Evolutionary conservation across 1,140 invertebrate species (phyloP), one percentile per base, ranked within the genome.

Genomic region (Xylocopa sonorina): DNA sequence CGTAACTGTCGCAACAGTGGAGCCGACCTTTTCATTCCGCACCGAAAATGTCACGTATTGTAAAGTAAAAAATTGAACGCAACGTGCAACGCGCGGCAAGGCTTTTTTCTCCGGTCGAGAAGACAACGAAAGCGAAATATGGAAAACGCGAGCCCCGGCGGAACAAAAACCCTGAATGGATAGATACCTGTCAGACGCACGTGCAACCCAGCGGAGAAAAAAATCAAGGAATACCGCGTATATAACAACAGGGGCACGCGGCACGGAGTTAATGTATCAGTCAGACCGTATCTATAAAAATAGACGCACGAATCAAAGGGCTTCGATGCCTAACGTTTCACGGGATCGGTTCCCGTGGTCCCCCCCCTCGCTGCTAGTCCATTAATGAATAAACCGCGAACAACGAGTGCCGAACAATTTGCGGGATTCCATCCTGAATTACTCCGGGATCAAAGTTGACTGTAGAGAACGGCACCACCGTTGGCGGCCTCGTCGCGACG

Each of bases 51-150:
- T 69, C 64, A 69, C 66, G 75, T 60, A 77, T 77, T 77, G 75
- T 77, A 69, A 60, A 77, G 55, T 69, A 69, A 77, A 77, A 77
- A 77, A 77, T 77, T 77, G 75, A 69, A 77, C 64, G 63, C 38
- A 46, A 32, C 51, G 51, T n/a, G 51, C 27, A 41, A 57, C 51
- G 73, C 51, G 73, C 41, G 74, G 51, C 74, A 77, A 77, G 75
- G 66, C 75, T 77, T 77, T 69, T 77, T 77, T 57, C 75, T 69
- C 55, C 66, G 66, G 63, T 67, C 74, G 51, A 68, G 63, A 76
- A 76, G 74, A 67, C 74, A 76, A 76, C 74, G 74, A 57, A 68
- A 76, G 74, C 74, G 50, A 76, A 76, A 57, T 68, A 76, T 76
- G 74, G 63, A 76, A 76, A 57, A 67, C 63, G 48, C 63, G 63